Evolutionary conservation across 2,113 vertebrate genomes (phyloP).

Genomic region (Varanus salvator): DNA sequence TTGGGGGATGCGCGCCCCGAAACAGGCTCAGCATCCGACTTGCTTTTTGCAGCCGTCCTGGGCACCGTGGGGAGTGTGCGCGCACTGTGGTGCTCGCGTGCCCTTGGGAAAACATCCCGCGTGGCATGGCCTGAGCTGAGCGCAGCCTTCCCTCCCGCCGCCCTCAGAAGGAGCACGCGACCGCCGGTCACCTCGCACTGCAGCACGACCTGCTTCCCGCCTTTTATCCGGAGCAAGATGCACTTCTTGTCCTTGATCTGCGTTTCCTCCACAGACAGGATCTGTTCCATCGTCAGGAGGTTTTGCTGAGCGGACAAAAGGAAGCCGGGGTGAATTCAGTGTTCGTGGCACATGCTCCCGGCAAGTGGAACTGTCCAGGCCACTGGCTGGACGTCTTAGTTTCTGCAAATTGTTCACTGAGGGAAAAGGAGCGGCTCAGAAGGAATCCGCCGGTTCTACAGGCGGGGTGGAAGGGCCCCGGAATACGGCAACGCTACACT

Average conservation of each 20-base stretch:
- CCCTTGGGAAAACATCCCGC: neutral
- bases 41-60: no score
- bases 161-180: neutral
- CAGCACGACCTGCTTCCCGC: conserved; percentile 96
- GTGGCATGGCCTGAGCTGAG: neutral
- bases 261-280: conserved; percentile 94
- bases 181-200: conserved; percentile 91
- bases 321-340: neutral
- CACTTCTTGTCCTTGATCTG: conserved; percentile 98
- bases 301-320: conserved; percentile 85
- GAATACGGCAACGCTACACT: neutral
- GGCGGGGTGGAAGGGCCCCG: neutral
- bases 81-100: neutral
- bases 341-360: neutral
- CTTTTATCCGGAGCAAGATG: conserved; percentile 95
- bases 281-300: conserved; percentile 98
- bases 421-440: neutral
- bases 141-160: neutral
- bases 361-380: neutral
- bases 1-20: no score
- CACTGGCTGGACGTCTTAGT: neutral
- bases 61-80: no score
- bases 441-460: neutral
- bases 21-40: no score
- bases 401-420: neutral